These are phyloP conservation scores for Drepana falcataria DNA, from an alignment of 2,888 invertebrate genomes.

Conservation along the genomic window DNA sequence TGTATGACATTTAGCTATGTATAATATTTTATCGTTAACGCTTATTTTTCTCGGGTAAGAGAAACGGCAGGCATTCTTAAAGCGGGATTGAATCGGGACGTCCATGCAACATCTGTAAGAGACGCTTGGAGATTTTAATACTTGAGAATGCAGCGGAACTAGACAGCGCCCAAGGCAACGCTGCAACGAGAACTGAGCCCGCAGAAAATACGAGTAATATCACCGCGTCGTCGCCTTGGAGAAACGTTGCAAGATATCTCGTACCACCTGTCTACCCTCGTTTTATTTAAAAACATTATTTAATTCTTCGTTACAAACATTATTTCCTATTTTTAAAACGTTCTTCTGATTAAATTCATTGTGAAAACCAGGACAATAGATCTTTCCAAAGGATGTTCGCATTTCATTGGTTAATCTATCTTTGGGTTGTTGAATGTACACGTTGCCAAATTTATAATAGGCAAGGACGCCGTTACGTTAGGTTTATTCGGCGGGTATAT, in stretches of 20 bases:
- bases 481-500: too few species aligned
- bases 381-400: too few species aligned
- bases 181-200: conserved; percentile 1
- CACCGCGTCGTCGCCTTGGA: neutral
- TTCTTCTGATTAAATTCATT: neutral
- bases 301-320: neutral
- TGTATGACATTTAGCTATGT: conserved; percentile 4
- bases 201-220: conserved; percentile 2
- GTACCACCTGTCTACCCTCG: neutral
- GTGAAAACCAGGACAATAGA: neutral
- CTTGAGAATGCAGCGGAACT: conserved; percentile 31
- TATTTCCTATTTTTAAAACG: neutral
- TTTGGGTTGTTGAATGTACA: too few species aligned
- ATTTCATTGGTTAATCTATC: too few species aligned
- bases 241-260: neutral
- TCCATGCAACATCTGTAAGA: conserved; percentile 42
- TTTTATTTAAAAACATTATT: neutral
- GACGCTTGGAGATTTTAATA: conserved; percentile 52
- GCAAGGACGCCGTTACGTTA: too few species aligned
- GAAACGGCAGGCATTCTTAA: conserved; percentile 42
- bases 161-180: conserved; percentile 15
- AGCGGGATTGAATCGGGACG: conserved; percentile 41
- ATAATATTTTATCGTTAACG: conserved; percentile 23
- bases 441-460: too few species aligned
- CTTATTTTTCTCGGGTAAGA: conserved; percentile 41